Base-by-base conservation (phyloP, 2,113 vertebrate genomes). In the Myrmecophaga tridactyla region DNA sequence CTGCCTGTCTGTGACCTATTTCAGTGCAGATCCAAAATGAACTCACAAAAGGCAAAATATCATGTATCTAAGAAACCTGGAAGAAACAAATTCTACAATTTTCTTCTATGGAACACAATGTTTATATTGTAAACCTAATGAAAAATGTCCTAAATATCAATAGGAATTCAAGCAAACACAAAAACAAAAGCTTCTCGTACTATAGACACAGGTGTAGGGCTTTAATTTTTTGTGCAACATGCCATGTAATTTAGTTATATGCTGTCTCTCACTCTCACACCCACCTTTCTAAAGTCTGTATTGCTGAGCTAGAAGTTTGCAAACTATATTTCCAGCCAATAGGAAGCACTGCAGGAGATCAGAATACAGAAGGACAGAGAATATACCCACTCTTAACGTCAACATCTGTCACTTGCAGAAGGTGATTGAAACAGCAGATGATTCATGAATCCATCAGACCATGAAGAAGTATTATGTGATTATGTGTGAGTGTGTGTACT, bases 391-490 rank as follows among this genome's bases (percentile, higher is more conserved):
- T 43, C 84, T n/a, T 88, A 31, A 41, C 14, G 23, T 7, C 31
- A 62, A 86, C 34, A 53, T 1, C 8, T 41, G 3, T 27, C 34
- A 48, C n/a, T 62, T n/a, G 4, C 31, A 27, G 56, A 9, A 11
- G 72, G n/a, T 31, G 20, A 58, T 39, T 72, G 53, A 67, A 65
- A 53, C 6, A 2, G 10, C 21, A 13, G 14, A 21, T 27, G 23
- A 41, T 63, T 27, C 1, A 1, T 56, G 34, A 43, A 53, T 13
- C 20, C 1, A 27, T 13, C 3, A 2, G 3, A 46, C 17, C n/a
- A 21, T 12, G 41, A 3, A 83, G n/a, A 65, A 73, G 8, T 5
- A 51, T 18, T 56, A 3, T 53, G 41, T 86, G 36, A 25, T 72
- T 43, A 12, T 43, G 29, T 77, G 46, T 34, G 46, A 34, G 31